These are phyloP conservation scores for Haemorhous mexicanus DNA, from an alignment of 2,113 vertebrate genomes.

Conservation along the genomic window DNA sequence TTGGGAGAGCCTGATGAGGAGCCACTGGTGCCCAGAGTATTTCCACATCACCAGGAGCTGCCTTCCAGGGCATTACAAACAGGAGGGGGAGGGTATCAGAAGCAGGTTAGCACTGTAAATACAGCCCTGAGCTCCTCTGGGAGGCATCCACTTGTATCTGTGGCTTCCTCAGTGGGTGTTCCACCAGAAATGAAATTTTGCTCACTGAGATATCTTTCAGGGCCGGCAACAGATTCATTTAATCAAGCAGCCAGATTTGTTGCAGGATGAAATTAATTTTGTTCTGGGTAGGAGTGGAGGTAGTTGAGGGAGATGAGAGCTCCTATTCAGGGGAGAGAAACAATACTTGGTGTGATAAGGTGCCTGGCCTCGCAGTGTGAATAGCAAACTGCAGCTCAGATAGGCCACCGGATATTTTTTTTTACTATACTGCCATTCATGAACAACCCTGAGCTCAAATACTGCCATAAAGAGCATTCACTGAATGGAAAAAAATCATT, in stretches of 20 bases:
- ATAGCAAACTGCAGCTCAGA: slow-evolving; percentile 24
- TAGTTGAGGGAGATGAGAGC: background rate
- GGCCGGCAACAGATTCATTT: slow-evolving; percentile 1
- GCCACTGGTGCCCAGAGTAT: background rate
- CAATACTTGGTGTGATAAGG: background rate
- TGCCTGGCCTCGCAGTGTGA: accelerated
- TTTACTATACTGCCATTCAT: slow-evolving; percentile 13
- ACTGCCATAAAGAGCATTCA: slow-evolving; percentile 26
- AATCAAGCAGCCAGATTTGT: slow-evolving; percentile 8
- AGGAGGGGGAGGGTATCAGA: background rate
- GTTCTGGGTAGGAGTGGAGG: slow-evolving; percentile 12
- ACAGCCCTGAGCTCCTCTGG: background rate
- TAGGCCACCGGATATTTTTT: background rate
- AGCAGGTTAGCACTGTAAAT: background rate
- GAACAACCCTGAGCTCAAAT: slow-evolving; percentile 6
- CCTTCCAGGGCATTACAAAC: background rate
- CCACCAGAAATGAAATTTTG: slow-evolving; percentile 24
- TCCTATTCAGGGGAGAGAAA: slow-evolving; percentile 27
- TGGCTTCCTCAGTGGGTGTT: background rate
- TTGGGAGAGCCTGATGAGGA: background rate
- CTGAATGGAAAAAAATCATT: slow-evolving; percentile 55
- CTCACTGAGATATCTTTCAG: background rate
- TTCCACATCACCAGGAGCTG: background rate
- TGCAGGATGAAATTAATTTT: slow-evolving; percentile 40
- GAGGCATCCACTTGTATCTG: background rate